Percentiles rank a stretch among this genome's conserved stretches.
Conservation (phyloP, 2,888 invertebrate species). For the Schrankia costaestrigalis region DNA sequence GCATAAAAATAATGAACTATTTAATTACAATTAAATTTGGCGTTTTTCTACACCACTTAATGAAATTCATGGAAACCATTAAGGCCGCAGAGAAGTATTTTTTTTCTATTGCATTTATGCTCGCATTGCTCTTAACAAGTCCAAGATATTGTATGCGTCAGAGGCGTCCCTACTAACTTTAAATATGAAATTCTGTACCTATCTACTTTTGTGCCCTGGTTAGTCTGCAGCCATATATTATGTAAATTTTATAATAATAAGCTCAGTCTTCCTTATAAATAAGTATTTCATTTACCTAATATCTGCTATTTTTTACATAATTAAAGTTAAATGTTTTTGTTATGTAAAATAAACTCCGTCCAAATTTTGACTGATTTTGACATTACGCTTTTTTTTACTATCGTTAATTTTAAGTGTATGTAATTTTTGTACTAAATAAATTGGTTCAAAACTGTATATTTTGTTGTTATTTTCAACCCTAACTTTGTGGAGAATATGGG, state of each 20-base stretch:
- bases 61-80: too few relatives aligned
- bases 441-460: conserved; percentile 34
- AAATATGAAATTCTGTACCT: too few relatives aligned
- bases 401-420: conserved; percentile 41
- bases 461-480: neutral
- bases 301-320: conserved; percentile 11
- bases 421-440: conserved; percentile 42
- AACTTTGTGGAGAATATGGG: too few relatives aligned
- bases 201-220: conserved; percentile 2
- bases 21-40: too few relatives aligned
- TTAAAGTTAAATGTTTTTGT: conserved; percentile 20
- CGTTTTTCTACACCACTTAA: too few relatives aligned
- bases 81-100: too few relatives aligned
- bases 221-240: conserved; percentile 32
- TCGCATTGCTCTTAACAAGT: too few relatives aligned
- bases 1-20: too few relatives aligned
- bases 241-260: conserved; percentile 32
- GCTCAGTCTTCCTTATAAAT: conserved; percentile 41
- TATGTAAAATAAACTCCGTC: conserved; percentile 56
- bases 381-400: conserved; percentile 49
- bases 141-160: too few relatives aligned
- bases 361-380: conserved; percentile 71
- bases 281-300: conserved; percentile 20
- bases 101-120: too few relatives aligned
- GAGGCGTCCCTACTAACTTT: too few relatives aligned